Base-by-base conservation (phyloP, 2,888 invertebrate genomes). In the Cosmopolites sordidus region DNA sequence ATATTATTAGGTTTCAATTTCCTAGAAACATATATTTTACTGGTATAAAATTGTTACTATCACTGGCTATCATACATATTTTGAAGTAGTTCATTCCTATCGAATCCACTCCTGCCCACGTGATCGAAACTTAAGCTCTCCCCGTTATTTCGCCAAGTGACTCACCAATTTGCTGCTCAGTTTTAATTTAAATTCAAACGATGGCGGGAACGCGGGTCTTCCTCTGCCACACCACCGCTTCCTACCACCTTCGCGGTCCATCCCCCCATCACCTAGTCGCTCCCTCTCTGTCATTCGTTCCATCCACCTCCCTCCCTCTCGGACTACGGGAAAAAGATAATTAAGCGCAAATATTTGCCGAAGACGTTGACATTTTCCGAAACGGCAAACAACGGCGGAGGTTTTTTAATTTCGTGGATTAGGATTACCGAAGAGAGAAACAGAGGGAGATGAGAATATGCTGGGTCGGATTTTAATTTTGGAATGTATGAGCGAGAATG, bases 141-240 rank as follows among this genome's bases (percentile, higher is more conserved):
- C 33, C 33, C 11, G 33, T 33, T 33, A 33, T 33, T 33, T 33
- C n/a, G 72, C 75, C n/a, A 74, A 75, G 72, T 76, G 77, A 76
- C 75, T 76, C 72, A 73, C 71, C 71, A 70, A 69, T 69, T 66
- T 63, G 60, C 56, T 62, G 64, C 62, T 64, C 63, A 62, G 60
- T 65, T 66, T 66, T 66, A 66, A 66, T 64, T 66, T 65, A 58
- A 60, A 57, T 54, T 57, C 53, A 46, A 56, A 50, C 48, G 56
- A 38, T 38, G 53, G 40, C 38, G 44, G 33, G 33, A 33, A 33
- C 33, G 8, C 4, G 3, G n/a, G n/a, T 12, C n/a, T 4, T 11
- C 33, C 33, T 11, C 12, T 33, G 4, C 4, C 22, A 5, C 3
- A 22, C 22, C 33, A 3, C 33, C 33, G 11, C 11, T n/a, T 12